A percentile compares a stretch with the other conserved stretches of the same genome.
Conservation (phyloP, 2,888 invertebrate species). For the Campopleginae sp. region DNA sequence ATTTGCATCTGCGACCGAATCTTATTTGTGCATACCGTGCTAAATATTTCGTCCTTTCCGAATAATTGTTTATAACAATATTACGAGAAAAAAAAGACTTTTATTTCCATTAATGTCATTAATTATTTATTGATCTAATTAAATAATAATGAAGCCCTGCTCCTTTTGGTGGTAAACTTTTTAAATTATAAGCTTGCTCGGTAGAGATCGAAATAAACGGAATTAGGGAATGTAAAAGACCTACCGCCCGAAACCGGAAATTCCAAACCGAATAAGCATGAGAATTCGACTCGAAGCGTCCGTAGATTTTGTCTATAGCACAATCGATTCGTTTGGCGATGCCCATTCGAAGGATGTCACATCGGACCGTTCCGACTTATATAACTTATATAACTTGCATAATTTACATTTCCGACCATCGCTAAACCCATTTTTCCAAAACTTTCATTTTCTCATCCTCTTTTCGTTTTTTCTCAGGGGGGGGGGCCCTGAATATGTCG, state of each 20-base stretch:
- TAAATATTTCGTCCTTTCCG: neutral
- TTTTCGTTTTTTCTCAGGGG: neutral
- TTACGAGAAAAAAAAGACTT: no score
- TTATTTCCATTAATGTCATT: no score
- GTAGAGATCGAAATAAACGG: neutral
- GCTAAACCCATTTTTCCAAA: neutral
- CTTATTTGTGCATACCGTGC: neutral
- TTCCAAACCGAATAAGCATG: conserved; percentile 45
- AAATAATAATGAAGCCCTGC: no score
- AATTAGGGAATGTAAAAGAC: neutral
- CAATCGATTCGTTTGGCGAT: conserved; percentile 27
- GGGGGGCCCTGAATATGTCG: no score
- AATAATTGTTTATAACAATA: no score
- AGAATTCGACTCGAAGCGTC: conserved; percentile 32
- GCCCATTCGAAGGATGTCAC: conserved; percentile 40
- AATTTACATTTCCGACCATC: neutral
- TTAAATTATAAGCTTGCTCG: neutral
- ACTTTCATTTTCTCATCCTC: neutral
- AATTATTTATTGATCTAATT: no score
- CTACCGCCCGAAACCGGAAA: conserved; percentile 24
- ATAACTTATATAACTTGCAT: neutral
- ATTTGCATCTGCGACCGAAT: neutral
- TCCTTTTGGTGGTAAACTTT: neutral
- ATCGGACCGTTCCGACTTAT: conserved; percentile 23
- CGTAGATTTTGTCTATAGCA: conserved; percentile 15